Conservation (phyloP, 2,113 vertebrate species). For the Actinemys pallida region DNA sequence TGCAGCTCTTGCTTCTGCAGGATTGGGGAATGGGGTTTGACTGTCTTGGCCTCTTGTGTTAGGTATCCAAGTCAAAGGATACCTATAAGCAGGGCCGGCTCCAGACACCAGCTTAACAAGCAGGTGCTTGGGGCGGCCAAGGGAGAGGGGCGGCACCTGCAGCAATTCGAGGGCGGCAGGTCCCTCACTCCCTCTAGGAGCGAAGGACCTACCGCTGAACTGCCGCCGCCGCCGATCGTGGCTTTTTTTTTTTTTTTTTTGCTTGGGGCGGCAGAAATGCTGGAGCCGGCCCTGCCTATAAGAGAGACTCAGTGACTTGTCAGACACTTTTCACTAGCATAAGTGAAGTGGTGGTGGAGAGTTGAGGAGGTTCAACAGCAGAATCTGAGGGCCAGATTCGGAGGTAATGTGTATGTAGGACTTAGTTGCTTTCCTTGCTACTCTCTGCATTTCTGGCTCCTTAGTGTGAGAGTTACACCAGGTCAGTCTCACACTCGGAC, state of each 20-base stretch:
- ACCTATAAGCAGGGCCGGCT: too few species aligned
- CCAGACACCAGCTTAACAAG: too few species aligned
- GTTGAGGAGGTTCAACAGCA: not conserved
- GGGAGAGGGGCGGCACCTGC: too few species aligned
- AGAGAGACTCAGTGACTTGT: not conserved
- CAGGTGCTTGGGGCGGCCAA: too few species aligned
- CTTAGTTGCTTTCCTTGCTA: not conserved
- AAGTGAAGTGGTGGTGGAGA: not conserved
- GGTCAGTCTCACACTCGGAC: not conserved
- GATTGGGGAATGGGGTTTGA: not conserved
- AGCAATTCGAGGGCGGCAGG: too few species aligned
- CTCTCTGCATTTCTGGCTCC: not conserved
- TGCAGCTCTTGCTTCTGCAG: not conserved
- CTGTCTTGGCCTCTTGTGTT: accelerated
- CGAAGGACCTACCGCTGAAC: too few species aligned
- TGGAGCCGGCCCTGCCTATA: too few species aligned
- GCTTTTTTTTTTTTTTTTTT: too few species aligned
- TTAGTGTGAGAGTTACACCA: not conserved
- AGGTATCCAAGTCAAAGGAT: not conserved
- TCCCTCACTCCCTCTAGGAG: too few species aligned
- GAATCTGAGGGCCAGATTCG: not conserved
- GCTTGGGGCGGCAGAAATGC: too few species aligned
- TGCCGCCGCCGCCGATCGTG: too few species aligned
- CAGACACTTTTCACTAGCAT: accelerated
- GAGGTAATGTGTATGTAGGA: not conserved